A percentile compares a stretch with the other conserved stretches of the same genome.
Evolutionary conservation across 2,113 vertebrate species (phyloP).

Genomic region (Oreochromis aureus): DNA sequence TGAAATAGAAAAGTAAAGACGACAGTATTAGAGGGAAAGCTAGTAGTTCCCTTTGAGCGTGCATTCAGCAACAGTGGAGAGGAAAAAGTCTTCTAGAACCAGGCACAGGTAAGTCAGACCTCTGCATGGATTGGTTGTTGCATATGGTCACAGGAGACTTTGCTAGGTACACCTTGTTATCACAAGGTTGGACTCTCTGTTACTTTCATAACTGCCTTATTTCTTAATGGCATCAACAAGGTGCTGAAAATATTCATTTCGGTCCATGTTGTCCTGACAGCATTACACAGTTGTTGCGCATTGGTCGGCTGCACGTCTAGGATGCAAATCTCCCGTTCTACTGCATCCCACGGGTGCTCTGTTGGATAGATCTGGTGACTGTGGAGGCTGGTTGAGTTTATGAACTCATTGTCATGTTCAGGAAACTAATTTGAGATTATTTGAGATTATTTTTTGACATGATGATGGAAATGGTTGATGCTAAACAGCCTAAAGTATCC

Average conservation of each 20-base stretch:
- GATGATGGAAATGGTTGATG: neutral
- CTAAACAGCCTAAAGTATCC: neutral
- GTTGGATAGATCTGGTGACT: accelerated
- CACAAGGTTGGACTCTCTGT: accelerated
- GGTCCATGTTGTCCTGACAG: neutral
- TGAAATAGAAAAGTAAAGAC: neutral
- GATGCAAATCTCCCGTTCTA: neutral
- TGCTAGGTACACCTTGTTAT: neutral
- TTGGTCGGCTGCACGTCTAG: neutral
- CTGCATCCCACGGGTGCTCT: neutral
- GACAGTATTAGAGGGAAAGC: neutral
- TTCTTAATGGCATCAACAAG: neutral
- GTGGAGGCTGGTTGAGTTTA: neutral
- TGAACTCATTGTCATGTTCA: neutral
- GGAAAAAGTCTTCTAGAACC: neutral
- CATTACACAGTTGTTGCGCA: accelerated
- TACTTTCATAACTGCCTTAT: neutral
- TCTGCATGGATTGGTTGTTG: neutral
- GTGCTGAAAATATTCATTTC: neutral
- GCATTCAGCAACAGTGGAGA: neutral
- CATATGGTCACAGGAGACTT: neutral
- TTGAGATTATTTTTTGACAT: neutral
- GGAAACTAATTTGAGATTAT: neutral
- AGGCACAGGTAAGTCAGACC: neutral
- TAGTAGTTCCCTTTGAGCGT: neutral